A percentile compares a stretch with the other conserved stretches of the same genome.
Evolutionary conservation across 2,113 vertebrate species (phyloP).

Genomic region (Cyanistes caeruleus): DNA sequence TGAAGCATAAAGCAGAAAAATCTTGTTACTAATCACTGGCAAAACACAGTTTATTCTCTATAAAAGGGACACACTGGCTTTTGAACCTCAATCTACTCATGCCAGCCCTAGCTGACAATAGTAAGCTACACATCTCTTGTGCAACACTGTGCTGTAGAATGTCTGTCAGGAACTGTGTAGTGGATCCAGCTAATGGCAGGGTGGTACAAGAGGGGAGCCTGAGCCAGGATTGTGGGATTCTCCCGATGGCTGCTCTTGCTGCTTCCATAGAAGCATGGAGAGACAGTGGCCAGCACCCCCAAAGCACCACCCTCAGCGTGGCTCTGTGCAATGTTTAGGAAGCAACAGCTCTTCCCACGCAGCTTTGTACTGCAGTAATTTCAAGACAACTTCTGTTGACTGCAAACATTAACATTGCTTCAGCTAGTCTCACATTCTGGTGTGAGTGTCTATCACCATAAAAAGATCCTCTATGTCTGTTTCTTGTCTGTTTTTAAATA

Average conservation of each 20-base stretch:
- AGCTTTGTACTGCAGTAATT: conserved; percentile 20
- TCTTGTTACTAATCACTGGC: not conserved
- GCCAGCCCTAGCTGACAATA: not conserved
- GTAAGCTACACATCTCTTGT: not conserved
- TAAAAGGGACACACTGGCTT: not conserved
- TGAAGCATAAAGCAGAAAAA: not conserved
- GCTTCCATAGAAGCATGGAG: accelerated
- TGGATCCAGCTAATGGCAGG: not conserved
- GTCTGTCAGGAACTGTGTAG: not conserved
- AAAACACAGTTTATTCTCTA: not conserved
- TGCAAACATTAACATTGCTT: conserved; percentile 48
- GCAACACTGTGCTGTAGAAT: not conserved
- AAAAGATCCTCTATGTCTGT: conserved; percentile 51
- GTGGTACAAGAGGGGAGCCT: not conserved
- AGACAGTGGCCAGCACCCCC: not conserved
- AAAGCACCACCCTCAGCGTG: accelerated
- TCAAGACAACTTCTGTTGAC: conserved; percentile 47
- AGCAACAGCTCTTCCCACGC: conserved; percentile 18
- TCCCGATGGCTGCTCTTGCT: not conserved
- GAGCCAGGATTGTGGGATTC: not conserved
- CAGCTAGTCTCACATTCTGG: conserved; percentile 52
- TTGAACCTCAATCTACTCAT: not conserved
- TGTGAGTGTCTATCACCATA: conserved; percentile 53
- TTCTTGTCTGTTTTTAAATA: conserved; percentile 63
- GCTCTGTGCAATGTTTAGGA: not conserved